Conservation (phyloP, 2,113 vertebrate genomes). For the Zosterops hypoxanthus region DNA sequence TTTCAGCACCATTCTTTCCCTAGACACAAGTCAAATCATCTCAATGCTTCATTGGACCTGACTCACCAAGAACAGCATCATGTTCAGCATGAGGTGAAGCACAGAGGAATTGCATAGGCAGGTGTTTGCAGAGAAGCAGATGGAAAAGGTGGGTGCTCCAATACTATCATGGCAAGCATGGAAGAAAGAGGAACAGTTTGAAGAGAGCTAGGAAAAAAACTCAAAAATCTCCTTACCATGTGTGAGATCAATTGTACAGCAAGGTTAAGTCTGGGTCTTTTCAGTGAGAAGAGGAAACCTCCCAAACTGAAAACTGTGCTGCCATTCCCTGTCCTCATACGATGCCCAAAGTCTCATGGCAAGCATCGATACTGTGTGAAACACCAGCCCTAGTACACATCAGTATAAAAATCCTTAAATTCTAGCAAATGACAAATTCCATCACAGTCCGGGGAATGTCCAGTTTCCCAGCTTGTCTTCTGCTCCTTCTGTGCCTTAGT, state of each 20-base stretch:
- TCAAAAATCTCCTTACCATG: neutral
- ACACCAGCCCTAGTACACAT: neutral
- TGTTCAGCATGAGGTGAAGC: neutral
- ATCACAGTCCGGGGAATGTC: neutral
- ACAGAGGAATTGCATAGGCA: neutral
- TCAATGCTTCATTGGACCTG: neutral
- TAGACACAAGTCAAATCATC: neutral
- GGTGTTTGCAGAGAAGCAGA: neutral
- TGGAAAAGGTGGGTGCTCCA: neutral
- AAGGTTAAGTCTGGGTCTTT: neutral
- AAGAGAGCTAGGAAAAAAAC: neutral
- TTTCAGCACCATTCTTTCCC: neutral
- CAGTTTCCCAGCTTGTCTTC: neutral
- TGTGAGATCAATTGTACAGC: neutral
- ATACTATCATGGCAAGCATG: neutral
- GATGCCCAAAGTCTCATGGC: neutral
- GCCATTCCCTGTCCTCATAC: neutral
- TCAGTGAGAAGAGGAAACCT: neutral
- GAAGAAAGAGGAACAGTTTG: neutral
- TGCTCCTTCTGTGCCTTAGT: neutral
- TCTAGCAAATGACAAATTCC: neutral
- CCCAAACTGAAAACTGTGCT: neutral
- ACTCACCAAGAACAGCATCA: neutral
- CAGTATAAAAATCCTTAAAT: neutral
- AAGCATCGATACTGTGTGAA: neutral